A percentile compares a stretch with the other conserved stretches of the same genome.
Evolutionary conservation across 2,113 vertebrate genomes (phyloP).

Genomic region (Scolopax mira): DNA sequence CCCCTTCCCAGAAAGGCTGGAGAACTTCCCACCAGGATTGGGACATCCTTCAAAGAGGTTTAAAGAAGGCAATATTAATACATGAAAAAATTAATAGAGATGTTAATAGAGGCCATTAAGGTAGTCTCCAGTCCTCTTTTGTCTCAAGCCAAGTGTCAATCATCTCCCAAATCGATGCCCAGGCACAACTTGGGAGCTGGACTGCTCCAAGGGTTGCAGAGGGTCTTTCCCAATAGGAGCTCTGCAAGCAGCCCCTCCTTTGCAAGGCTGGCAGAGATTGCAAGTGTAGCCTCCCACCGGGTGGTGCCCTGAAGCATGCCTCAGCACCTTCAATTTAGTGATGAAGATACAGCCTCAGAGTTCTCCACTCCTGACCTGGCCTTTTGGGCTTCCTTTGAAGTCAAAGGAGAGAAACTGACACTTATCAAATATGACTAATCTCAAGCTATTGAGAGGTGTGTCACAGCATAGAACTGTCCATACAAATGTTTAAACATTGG

Average conservation of each 20-base stretch:
- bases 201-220: background rate
- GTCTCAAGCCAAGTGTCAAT: background rate
- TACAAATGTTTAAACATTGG: background rate
- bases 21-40: background rate
- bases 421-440: background rate
- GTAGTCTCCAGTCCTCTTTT: background rate
- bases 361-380: background rate
- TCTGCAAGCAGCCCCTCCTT: background rate
- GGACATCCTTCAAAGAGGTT: background rate
- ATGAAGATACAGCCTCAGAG: background rate
- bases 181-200: background rate
- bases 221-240: background rate
- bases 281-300: fast-evolving
- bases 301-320: background rate
- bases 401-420: background rate
- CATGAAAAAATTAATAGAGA: background rate
- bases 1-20: background rate
- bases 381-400: background rate
- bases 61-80: background rate
- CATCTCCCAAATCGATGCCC: background rate
- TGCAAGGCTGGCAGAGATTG: background rate
- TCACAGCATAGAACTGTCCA: background rate
- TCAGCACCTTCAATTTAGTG: background rate
- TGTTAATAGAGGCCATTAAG: background rate
- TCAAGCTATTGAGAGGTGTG: background rate